Evolutionary conservation across 92 coral and sea anemone species (phyloP).

Genomic region (Porites cylindrica): DNA sequence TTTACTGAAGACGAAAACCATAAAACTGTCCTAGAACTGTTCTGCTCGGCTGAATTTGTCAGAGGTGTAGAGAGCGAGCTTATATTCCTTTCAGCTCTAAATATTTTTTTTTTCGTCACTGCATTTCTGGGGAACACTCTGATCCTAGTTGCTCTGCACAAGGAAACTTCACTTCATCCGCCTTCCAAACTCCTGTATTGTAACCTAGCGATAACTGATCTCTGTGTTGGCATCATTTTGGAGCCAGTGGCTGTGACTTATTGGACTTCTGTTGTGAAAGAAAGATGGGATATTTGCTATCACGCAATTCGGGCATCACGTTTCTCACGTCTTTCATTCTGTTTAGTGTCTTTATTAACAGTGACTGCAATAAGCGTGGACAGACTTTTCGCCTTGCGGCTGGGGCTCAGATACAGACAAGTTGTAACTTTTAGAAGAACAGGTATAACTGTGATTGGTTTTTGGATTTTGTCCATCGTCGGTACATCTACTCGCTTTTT

Average conservation of each 20-base stretch:
- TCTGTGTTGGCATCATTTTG: conserved; percentile 18
- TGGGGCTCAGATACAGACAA: conserved; percentile 17
- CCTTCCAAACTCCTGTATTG: conserved; percentile 38
- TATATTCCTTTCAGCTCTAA: no score
- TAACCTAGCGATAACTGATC: conserved; percentile 24
- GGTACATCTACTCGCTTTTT: no score
- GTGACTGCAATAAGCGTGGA: conserved; percentile 13
- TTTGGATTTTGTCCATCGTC: no score
- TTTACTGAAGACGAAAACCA: no score
- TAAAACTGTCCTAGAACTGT: no score
- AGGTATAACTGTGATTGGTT: no score
- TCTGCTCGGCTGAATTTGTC: no score
- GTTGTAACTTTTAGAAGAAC: neutral
- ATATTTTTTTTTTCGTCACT: no score
- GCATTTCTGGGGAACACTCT: no score
- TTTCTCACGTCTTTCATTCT: no score
- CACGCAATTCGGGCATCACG: rapidly evolving
- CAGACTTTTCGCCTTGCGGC: conserved; percentile 19
- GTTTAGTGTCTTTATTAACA: neutral
- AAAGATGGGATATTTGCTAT: neutral
- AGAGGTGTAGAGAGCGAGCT: no score
- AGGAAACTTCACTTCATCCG: conserved; percentile 15
- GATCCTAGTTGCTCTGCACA: neutral
- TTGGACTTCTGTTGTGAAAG: neutral
- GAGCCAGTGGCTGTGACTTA: neutral